Conservation (phyloP, 2,888 invertebrate species). For the Pardosa pseudoannulata region DNA sequence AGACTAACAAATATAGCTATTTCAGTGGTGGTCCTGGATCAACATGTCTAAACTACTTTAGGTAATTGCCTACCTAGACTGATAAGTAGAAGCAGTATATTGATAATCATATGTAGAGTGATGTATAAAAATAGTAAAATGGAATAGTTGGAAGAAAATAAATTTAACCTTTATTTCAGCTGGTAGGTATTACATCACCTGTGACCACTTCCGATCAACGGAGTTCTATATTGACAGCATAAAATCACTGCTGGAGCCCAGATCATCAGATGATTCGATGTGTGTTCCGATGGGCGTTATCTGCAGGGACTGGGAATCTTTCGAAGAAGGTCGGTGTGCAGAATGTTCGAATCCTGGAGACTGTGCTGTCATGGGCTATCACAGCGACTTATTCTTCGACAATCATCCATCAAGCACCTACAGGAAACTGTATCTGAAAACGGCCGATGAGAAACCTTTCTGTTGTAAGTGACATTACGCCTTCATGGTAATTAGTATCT, state of each 20-base stretch:
- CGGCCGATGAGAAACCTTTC: constrained; percentile 46
- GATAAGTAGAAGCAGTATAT: no score
- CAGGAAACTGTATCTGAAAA: constrained; percentile 38
- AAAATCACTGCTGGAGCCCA: background rate
- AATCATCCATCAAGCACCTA: background rate
- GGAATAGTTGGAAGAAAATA: no score
- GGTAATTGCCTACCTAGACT: no score
- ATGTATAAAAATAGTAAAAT: no score
- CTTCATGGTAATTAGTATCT: no score
- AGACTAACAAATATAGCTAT: no score
- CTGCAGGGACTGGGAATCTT: constrained; percentile 59
- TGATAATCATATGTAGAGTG: no score
- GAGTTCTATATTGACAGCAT: constrained; percentile 77
- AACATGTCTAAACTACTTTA: no score
- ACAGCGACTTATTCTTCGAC: constrained; percentile 20
- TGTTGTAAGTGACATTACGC: constrained; percentile 42
- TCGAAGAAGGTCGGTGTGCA: constrained; percentile 48
- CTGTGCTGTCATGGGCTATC: constrained; percentile 54
- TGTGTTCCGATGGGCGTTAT: constrained; percentile 45
- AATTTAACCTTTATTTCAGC: no score
- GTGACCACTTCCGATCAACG: constrained; percentile 56
- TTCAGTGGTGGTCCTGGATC: no score
- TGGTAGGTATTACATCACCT: constrained; percentile 53
- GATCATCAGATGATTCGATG: background rate
- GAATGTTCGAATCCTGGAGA: constrained; percentile 39